phyloP scores from a whole-genome alignment of 1,140 invertebrate species.

The Amyelois transitella region DNA sequence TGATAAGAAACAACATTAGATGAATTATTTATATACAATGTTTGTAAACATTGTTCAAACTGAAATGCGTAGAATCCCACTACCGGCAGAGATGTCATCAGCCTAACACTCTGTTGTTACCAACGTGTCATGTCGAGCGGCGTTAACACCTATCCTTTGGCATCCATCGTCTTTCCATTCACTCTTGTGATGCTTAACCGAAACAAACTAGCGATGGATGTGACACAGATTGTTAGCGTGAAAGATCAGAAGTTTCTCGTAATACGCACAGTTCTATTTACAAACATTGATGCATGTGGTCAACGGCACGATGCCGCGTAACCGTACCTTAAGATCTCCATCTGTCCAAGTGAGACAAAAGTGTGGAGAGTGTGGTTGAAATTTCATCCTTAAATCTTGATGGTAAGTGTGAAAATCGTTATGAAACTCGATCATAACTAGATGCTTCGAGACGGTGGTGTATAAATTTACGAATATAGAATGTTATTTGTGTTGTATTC shows the following conservation, averaged over 20 bases:
- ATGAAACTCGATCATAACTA: conserved; percentile 19
- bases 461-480: conserved; percentile 73
- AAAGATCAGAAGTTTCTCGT: conserved; percentile 36
- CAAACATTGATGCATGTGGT: conserved; percentile 73
- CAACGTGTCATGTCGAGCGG: conserved; percentile 4
- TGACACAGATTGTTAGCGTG: conserved; percentile 26
- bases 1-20: conserved; percentile 21
- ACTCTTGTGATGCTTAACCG: background rate
- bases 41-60: conserved; percentile 58
- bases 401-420: conserved; percentile 30
- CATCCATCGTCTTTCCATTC: conserved; percentile 27
- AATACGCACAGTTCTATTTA: conserved; percentile 65
- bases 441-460: conserved; percentile 51
- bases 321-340: conserved; percentile 61
- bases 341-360: conserved; percentile 44
- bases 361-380: conserved; percentile 33
- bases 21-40: conserved; percentile 21
- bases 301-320: conserved; percentile 66
- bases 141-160: conserved; percentile 11
- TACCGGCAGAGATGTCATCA: conserved; percentile 35
- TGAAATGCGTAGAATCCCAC: conserved; percentile 29
- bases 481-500: conserved; percentile 74
- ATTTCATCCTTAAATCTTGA: conserved; percentile 21
- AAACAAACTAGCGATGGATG: conserved; percentile 33
- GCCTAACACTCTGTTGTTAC: background rate